Base-by-base conservation (phyloP, 2,888 invertebrate genomes). In the Spodoptera exigua region DNA sequence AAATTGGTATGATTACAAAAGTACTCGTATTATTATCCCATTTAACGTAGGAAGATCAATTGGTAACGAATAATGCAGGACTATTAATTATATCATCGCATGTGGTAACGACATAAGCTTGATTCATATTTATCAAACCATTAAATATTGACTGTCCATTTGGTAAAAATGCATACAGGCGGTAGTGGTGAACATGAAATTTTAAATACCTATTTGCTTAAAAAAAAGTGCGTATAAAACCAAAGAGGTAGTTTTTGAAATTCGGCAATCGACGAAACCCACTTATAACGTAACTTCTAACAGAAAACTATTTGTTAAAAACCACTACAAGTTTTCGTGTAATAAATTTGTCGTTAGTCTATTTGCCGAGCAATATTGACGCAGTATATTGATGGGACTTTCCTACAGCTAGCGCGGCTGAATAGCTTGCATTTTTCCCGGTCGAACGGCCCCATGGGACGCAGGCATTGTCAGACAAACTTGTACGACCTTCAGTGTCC, bases 351-450 rank as follows among this genome's bases (percentile, higher is more conserved):
- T 12, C 3, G 11, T 61, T 41, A n/a, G 32, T 54, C 36, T 55
- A 10, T 54, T 48, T 63, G 12, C 21, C 14, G 48, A n/a, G 51
- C 32, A 21, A 27, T 47, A 36, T 49, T 37, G 41, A 39, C 35
- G 12, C 39, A 39, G 37, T 35, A 47, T 52, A 70, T 47, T 45
- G 51, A 70, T 51, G 37, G 36, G 41, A 35, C 51, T 36, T 40
- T 36, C 21, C 7, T 32, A 36, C 32, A 49, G 17, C 36, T 43
- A 18, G 27, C 21, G 37, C 17, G 21, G 27, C 36, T 51, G 47
- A 37, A 59, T 48, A 27, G 65, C 44, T 55, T 70, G 65, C 44
- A 70, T 60, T 68, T 68, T 66, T 48, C 18, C 65, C 48, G 34
- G 51, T 35, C 34, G 37, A 68, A 51, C 48, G 35, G 37, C 10